phyloP scores from a whole-genome alignment of 2,797 vertebrate genomes.

The Hippopotamyrus pictus region DNA sequence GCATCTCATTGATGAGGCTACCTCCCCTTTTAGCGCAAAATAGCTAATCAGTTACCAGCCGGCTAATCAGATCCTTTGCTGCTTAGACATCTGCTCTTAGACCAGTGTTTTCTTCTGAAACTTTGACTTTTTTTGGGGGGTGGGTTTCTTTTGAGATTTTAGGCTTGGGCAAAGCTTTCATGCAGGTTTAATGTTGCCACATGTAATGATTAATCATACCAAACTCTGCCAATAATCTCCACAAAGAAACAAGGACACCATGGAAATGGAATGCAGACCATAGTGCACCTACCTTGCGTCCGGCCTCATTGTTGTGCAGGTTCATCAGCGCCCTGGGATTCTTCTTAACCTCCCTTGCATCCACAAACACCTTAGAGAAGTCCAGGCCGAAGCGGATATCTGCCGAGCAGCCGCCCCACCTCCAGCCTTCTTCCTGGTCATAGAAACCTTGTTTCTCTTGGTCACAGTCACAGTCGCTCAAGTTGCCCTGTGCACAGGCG shows the following conservation, averaged over 20 bases:
- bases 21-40: neutral
- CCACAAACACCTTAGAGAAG: slow-evolving; percentile 94
- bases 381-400: slow-evolving; percentile 89
- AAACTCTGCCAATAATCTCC: neutral
- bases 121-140: neutral
- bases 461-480: slow-evolving; percentile 95
- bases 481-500: slow-evolving; percentile 90
- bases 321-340: slow-evolving; percentile 94
- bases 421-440: slow-evolving; percentile 90
- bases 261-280: neutral
- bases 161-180: neutral
- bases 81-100: neutral
- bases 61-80: neutral
- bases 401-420: slow-evolving; percentile 96
- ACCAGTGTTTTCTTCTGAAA: neutral
- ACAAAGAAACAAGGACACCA: neutral
- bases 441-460: slow-evolving; percentile 95
- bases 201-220: neutral
- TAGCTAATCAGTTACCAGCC: neutral
- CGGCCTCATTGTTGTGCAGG: slow-evolving; percentile 93
- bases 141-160: neutral
- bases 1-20: neutral
- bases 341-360: slow-evolving; percentile 91
- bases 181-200: neutral
- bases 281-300: slow-evolving; percentile 79